Percentiles rank a stretch among this genome's conserved stretches.
phyloP scores from a whole-genome alignment of 2,888 invertebrate genomes.

The Eustalomyia histrio region DNA sequence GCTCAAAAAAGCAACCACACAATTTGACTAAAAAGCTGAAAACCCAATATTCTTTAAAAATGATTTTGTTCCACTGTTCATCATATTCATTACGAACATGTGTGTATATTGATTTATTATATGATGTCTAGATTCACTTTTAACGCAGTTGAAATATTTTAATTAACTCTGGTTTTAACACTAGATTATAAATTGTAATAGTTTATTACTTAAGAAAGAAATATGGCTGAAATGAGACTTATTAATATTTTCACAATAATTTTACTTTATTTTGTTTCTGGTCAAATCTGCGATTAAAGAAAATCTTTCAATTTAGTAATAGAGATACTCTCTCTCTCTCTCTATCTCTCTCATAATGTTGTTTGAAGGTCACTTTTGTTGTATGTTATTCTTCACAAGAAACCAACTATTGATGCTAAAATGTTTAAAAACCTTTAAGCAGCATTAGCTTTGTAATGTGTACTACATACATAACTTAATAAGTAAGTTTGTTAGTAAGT shows the following conservation, averaged over 20 bases:
- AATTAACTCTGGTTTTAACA: conserved; percentile 46
- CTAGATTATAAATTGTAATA: conserved; percentile 24
- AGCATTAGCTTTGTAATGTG: not conserved
- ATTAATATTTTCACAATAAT: not conserved
- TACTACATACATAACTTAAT: not conserved
- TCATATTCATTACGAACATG: not conserved
- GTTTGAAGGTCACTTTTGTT: conserved; percentile 25
- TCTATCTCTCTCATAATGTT: not conserved
- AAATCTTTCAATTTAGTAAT: not conserved
- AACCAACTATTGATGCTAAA: not conserved
- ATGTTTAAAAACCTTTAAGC: conserved; percentile 10
- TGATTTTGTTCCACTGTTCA: not conserved
- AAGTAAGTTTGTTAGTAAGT: not conserved
- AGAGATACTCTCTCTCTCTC: too few species aligned
- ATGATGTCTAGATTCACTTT: conserved; percentile 16
- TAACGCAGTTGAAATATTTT: conserved; percentile 42
- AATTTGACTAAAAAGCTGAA: too few species aligned
- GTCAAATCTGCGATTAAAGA: not conserved
- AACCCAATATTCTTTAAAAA: too few species aligned
- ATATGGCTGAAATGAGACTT: not conserved
- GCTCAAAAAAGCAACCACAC: too few species aligned
- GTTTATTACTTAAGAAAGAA: not conserved
- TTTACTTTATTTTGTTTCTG: not conserved
- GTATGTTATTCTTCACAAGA: not conserved
- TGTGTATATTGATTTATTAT: conserved; percentile 33